Base-by-base conservation (phyloP, 1,140 invertebrate genomes). In the Gryon sp. region DNA sequence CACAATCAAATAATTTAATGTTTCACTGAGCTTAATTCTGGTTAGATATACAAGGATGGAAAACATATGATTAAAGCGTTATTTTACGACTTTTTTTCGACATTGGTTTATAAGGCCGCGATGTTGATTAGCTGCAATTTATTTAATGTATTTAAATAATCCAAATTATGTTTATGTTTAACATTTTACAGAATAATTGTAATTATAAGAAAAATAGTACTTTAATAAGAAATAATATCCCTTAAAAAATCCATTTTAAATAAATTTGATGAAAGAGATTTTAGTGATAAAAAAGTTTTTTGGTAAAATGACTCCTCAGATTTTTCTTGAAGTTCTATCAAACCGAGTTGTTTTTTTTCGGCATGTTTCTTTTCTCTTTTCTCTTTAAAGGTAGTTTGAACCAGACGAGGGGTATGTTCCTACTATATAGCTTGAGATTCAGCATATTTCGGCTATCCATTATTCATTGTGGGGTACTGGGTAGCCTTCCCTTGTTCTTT, bases 371-470 rank as follows among this genome's bases (percentile, higher is more conserved):
- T 34, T 60, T 28, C 45, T 63, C 41, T 55, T 46, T 30, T 60
- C 15, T 55, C 41, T 76, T 63, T 36, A 30, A 59, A 52, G 52
- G 53, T 59, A 59, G 57, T 60, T 63, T 55, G 57, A 28, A 52
- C 40, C 40, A 63, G 65, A 69, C 50, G 43, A 38, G 59, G 59
- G 73, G 50, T 59, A 70, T 70, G 59, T 43, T 63, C 30, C 48
- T 45, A 59, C 60, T 53, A 40, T 60, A 66, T 52, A 40, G 50
- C 65, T 69, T 32, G 38, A 70, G 74, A 76, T 76, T 76, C 66
- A 76, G 74, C 59, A 70, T 76, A 76, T 76, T 76, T 70, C 74
- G 59, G 52, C 74, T 65, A 77, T 77, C 74, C 74, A 77, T 77
- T 77, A 77, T 77, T 77, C 74, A 68, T 78, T 69, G 69, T 52